Evolutionary conservation across 2,113 vertebrate species (phyloP), one percentile per base, ranked within the genome.

Genomic region (Actenoides lindsayi): DNA sequence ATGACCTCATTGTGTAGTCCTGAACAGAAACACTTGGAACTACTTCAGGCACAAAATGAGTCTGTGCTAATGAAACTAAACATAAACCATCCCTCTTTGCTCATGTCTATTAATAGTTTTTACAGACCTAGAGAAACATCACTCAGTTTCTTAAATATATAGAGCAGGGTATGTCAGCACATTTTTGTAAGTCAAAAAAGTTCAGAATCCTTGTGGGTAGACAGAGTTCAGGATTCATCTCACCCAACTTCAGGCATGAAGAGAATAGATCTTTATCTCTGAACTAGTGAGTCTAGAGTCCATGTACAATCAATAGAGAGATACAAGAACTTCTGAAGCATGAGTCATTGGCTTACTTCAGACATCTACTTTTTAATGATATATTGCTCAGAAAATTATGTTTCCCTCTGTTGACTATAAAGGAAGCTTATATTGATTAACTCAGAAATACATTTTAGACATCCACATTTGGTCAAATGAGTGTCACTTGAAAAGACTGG

Each of bases 131-230:
- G 28, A 67, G 75, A 90, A 90, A 86, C 30, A 67, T 59, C n/a
- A 42, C 50, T 73, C 30, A 28, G n/a, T 96, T 92, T 86, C 93
- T 96, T 83, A 92, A 86, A 77, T 69, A 86, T 37, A 39, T 54
- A 94, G 21, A 81, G 56, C 9, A 60, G 64, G n/a, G 53, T 74
- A 88, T 64, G 39, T 91, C 90, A 91, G 87, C 71, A 86, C 16
- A 81, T 89, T 93, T 95, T 74, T 77, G 10, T 78, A 87, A 90
- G 51, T 70, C 33, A 91, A 51, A 94, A 87, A 83, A 67, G 27
- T 53, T 92, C 0, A 0, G 33, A 77, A 81, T 59, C 64, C 31
- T 81, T 96, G 48, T 59, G 51, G 20, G 54, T 63, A 67, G 59
- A 77, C 1, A 1, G 25, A 88, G 37, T 53, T 24, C 16, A 77